Evolutionary conservation across 2,888 invertebrate species (phyloP), one percentile per base, ranked within the genome.

Genomic region (Pseudococcus viburni): DNA sequence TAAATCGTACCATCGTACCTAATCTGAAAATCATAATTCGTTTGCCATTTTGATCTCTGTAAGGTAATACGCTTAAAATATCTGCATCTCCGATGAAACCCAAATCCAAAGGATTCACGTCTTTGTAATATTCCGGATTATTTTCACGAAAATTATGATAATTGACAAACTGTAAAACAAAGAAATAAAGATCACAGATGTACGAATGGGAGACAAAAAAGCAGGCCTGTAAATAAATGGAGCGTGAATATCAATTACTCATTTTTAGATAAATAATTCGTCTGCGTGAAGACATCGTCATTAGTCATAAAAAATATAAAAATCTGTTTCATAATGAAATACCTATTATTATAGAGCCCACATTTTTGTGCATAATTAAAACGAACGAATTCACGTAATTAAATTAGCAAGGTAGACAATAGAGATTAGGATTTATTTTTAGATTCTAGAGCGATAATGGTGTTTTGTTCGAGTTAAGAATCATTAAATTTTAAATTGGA

Each of bases 81-180:
- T 94, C 93, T 11, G 94, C 93, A 22, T 95, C 94, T 0, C 95
- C 96, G 11, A 96, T 93, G 89, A 92, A 92, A 48, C 93, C 92
- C 90, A 96, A 91, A 80, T 94, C 93, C 88, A 94, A 90, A 0
- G 95, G 95, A 89, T 94, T 94, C 0, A 96, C 93, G 89, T 94
- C 94, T 89, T 94, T 93, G 90, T 95, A 94, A 89, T 94, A 93
- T 83, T 94, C 93, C 3, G 94, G 94, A 91, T 96, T 95, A 19
- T 94, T 93, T 90, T 95, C 94, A 90, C 94, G 95, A 91, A 96
- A 96, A 90, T 94, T 93, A 91, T 94, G 95, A 91, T 96, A 96
- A 91, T 95, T 95, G 86, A 94, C 94, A 90, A 96, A 92, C 95
- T 95, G 92, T 90, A 94, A 92, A 6, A n/a, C 59, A n/a, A 59